Percentiles rank a stretch among this genome's conserved stretches.
Conservation (phyloP, 2,113 vertebrate genomes). For the Sceloporus undulatus region DNA sequence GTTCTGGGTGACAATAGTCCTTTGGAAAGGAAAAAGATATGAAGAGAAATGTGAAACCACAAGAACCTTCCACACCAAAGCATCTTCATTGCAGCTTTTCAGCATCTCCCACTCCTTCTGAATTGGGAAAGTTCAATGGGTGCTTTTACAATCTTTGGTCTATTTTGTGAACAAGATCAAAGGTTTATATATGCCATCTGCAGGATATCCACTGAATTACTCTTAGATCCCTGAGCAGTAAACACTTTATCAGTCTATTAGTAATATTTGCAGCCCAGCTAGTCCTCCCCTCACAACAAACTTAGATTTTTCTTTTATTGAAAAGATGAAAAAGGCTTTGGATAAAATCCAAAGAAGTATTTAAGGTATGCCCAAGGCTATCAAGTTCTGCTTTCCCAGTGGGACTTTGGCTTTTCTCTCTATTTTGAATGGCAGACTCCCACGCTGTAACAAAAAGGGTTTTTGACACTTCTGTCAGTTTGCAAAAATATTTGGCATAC, state of each 20-base stretch:
- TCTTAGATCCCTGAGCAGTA: neutral
- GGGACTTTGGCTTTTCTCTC: neutral
- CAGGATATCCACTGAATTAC: slow-evolving; percentile 13
- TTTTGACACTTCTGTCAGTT: neutral
- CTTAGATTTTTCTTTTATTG: neutral
- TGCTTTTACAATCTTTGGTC: neutral
- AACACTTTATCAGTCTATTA: neutral
- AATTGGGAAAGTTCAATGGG: neutral
- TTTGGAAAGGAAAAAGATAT: neutral
- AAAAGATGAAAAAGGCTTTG: neutral
- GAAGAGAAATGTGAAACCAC: neutral
- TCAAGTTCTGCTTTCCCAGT: neutral
- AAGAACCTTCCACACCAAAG: neutral
- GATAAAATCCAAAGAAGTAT: neutral
- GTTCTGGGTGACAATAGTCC: neutral
- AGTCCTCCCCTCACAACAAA: neutral
- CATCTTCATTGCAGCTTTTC: neutral
- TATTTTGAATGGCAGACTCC: neutral
- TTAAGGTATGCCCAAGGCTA: slow-evolving; percentile 4
- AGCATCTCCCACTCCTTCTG: neutral
- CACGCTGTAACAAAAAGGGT: neutral
- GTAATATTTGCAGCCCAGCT: neutral
- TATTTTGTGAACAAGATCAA: neutral
- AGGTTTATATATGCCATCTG: slow-evolving; percentile 33
- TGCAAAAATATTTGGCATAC: neutral